Conservation (phyloP, 2,888 invertebrate species). For the Cephus pygmeus region DNA sequence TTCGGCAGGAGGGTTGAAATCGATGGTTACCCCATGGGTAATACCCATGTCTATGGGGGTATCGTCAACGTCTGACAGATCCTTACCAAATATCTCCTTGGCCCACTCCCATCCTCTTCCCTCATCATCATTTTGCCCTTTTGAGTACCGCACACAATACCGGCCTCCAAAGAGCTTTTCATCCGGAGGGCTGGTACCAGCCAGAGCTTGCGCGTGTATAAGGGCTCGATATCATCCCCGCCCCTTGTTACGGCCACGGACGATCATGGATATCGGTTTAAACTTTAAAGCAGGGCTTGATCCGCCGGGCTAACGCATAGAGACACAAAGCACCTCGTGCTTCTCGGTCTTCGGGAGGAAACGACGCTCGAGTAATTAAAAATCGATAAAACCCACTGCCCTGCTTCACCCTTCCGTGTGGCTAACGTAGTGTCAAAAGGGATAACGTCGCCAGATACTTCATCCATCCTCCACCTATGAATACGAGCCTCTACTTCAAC, state of each 20-base stretch:
- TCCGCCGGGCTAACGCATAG: constrained; percentile 2
- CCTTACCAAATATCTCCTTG: background rate
- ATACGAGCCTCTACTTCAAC: no score
- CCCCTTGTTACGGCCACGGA: constrained; percentile 5
- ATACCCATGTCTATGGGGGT: no score
- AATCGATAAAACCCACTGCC: constrained; percentile 60
- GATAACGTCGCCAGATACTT: no score
- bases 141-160: background rate
- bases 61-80: no score
- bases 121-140: background rate
- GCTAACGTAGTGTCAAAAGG: no score
- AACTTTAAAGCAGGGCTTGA: constrained; percentile 34
- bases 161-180: background rate
- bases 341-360: constrained; percentile 42
- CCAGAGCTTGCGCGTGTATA: background rate
- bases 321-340: constrained; percentile 21
- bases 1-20: no score
- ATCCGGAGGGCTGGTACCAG: background rate
- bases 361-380: constrained; percentile 59
- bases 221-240: background rate
- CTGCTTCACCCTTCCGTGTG: constrained; percentile 32
- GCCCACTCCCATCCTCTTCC: no score
- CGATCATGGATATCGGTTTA: constrained; percentile 32
- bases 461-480: no score
- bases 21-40: no score